These are phyloP conservation scores for Phorcus lineatus DNA, from an alignment of 2,888 invertebrate species.

Conservation along the genomic window DNA sequence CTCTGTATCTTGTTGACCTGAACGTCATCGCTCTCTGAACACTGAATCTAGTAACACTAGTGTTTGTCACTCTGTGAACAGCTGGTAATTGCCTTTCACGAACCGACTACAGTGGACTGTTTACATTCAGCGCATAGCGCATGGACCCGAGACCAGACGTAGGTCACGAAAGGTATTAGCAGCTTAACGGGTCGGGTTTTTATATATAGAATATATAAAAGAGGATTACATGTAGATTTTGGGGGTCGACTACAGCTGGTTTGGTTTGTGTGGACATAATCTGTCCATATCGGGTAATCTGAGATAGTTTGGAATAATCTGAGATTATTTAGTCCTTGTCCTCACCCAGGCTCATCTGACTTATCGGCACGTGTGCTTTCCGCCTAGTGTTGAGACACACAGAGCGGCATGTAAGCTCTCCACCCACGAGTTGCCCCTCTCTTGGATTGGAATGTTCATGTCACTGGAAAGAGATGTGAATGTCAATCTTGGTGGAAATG, in stretches of 20 bases:
- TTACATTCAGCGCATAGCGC: neutral
- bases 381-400: too few relatives aligned
- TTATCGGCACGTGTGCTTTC: neutral
- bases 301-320: too few relatives aligned
- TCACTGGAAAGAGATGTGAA: too few relatives aligned
- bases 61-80: neutral
- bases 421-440: too few relatives aligned
- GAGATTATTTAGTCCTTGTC: too few relatives aligned
- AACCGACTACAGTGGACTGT: neutral
- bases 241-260: neutral
- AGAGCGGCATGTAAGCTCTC: too few relatives aligned
- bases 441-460: too few relatives aligned
- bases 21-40: neutral
- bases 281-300: too few relatives aligned
- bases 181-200: neutral
- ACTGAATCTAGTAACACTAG: neutral
- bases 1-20: too few relatives aligned
- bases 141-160: neutral
- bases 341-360: neutral
- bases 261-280: too few relatives aligned
- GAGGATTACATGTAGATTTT: neutral
- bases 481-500: too few relatives aligned
- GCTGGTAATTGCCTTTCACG: slow-evolving; percentile 1
- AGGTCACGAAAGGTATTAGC: neutral
- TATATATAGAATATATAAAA: neutral